phyloP scores from a whole-genome alignment of 1,140 invertebrate genomes.

The Drosophila micromelanica region DNA sequence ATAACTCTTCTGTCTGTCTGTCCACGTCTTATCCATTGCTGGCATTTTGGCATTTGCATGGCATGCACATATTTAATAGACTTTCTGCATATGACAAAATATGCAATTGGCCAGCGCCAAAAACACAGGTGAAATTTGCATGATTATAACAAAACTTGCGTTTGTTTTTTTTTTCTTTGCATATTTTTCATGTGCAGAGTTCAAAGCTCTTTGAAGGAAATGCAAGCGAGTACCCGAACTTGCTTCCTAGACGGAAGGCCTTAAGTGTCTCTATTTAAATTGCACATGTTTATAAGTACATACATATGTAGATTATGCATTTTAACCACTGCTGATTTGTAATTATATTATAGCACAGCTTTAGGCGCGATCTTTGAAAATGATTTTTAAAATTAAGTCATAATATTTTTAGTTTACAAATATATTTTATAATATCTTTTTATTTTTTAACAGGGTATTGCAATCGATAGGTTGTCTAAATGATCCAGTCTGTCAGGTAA shows the following conservation, averaged over 20 bases:
- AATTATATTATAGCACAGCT: conserved; percentile 29
- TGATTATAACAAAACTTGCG: conserved; percentile 69
- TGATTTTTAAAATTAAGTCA: not conserved
- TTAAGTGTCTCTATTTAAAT: conserved; percentile 46
- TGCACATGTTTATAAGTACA: conserved; percentile 38
- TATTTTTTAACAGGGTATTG: too few relatives aligned
- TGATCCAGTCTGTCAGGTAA: too few relatives aligned
- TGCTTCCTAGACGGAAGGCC: conserved; percentile 29
- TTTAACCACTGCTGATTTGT: not conserved
- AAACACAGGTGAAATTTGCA: conserved; percentile 76
- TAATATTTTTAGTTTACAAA: too few relatives aligned
- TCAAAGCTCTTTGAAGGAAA: conserved; percentile 53
- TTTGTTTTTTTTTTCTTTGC: not conserved
- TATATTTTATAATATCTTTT: too few relatives aligned
- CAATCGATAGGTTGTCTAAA: too few relatives aligned
- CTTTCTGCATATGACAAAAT: conserved; percentile 76
- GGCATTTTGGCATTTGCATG: conserved; percentile 53
- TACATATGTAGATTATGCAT: conserved; percentile 10
- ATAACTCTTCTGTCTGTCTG: conserved; percentile 49
- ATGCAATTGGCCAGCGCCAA: conserved; percentile 50
- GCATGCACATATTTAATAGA: conserved; percentile 80
- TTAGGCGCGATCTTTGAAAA: conserved; percentile 15
- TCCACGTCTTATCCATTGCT: conserved; percentile 41
- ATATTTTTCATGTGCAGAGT: conserved; percentile 30
- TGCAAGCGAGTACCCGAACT: conserved; percentile 22